Evolutionary conservation across 1,140 invertebrate genomes (phyloP), one percentile per base, ranked within the genome.

Genomic region (Schlechtendalia chinensis): DNA sequence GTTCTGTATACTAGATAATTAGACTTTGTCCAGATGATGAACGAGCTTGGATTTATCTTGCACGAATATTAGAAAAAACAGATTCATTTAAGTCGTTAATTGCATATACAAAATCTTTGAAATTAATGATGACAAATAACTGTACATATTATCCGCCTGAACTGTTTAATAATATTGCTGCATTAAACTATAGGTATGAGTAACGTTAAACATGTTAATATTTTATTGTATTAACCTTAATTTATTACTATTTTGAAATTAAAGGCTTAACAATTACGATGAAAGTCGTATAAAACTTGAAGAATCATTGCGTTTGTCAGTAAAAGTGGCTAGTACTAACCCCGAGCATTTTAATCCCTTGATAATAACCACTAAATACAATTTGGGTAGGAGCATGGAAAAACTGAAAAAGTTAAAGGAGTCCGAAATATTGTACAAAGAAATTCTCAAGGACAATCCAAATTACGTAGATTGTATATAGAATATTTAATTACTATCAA

Each of bases 391-490:
- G 12, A 87, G 99, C 0, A 94, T 95, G 83, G 98, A 99, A 88
- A 93, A 95, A 0, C 89, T 96, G 14, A 96, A 95, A 85, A 89
- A 93, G 65, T 97, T 94, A 85, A 96, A 98, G 85, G 93, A 95
- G 84, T 96, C 98, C n/a, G 96, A 99, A 86, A 95, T 94, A 86
- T 87, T 98, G 0, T 99, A 99, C 86, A 98, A 98, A 85, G 94
- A 96, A 84, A 98, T 99, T 84, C 87, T 99, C 6, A 94, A 94
- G 84, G 94, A 98, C 83, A 96, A 98, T 92, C 97, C 97, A 5
- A 99, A 98, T 86, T 99, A 99, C 85, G 94, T 99, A 63, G 98
- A 99, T 86, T 99, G 98, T 90, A 93, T 94, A 89, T 88, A 91
- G 54, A 27, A 16, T 47, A 17, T 32, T 75, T 65, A 27, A 39